Evolutionary conservation across 2,888 invertebrate species (phyloP), one percentile per base, ranked within the genome.

Genomic region (Cinara cedri): DNA sequence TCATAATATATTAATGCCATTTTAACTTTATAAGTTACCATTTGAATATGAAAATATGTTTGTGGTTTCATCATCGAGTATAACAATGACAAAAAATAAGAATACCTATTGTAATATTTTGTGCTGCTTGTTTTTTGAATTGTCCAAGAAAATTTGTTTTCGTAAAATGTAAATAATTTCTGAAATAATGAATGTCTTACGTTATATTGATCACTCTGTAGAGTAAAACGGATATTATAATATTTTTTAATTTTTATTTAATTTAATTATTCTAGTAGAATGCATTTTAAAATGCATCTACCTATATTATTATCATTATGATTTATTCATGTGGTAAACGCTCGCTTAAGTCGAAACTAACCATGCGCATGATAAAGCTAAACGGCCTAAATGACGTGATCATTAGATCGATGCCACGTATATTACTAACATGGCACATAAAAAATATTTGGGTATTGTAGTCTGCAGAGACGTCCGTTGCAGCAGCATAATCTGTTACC

Each of bases 281-380:
- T 16, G 13, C 14, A 10, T 60, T 60, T 68, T 34, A 51, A 51
- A 68, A 68, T 51, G 34, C n/a, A 19, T n/a, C 6, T 46, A 16
- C 4, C 14, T 21, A 14, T 16, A 46, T 65, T 65, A 14, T 68
- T 51, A 19, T 24, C 21, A 4, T 57, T 70, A 54, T 54, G 42
- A 75, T 65, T 75, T 75, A 75, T 21, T 54, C 26, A 9, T 19
- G 14, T 16, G 11, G 19, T 62, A 72, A 49, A 46, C 63, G 19
- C 6, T 54, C 24, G 24, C 9, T 72, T 72, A 72, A 46, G 60
- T 60, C 14, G n/a, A 55, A 60, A 60, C 60, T 49, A 72, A 72
- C 72, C 19, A 26, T 72, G 4, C 49, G 3, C 19, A 13, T 11
- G 49, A n/a, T 19, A 26, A 34, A 34, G 34, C 34, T 34, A 34